Percentiles rank a stretch among this genome's conserved stretches.
phyloP scores from a whole-genome alignment of 2,797 vertebrate genomes.

The Myioborus melanocephalus region DNA sequence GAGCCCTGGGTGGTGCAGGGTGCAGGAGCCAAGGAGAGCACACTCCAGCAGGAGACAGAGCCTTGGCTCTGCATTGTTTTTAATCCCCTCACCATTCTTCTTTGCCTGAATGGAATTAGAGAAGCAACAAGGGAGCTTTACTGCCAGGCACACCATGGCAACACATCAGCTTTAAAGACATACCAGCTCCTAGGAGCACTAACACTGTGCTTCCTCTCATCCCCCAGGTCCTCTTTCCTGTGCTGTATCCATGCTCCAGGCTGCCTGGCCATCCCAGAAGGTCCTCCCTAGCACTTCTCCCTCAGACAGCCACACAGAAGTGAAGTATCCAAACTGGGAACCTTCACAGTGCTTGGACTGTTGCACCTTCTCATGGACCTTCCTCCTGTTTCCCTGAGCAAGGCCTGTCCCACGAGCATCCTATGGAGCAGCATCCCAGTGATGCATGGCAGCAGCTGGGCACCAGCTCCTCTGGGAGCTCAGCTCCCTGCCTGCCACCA shows the following conservation, averaged over 20 bases:
- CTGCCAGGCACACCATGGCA: conserved; percentile 48
- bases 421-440: not conserved
- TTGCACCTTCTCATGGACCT: not conserved
- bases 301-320: not conserved
- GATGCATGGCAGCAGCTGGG: not conserved
- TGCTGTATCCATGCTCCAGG: not conserved
- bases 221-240: not conserved
- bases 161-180: conserved; percentile 54
- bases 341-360: not conserved
- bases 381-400: not conserved
- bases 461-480: not conserved
- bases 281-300: not conserved
- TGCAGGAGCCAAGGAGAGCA: not conserved
- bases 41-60: not conserved
- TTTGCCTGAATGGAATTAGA: conserved; percentile 25
- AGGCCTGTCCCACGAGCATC: rapidly evolving
- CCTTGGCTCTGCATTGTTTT: not conserved
- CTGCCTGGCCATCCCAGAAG: not conserved
- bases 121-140: conserved; percentile 10
- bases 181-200: not conserved
- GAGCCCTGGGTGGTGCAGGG: rapidly evolving
- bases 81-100: not conserved
- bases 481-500: not conserved
- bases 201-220: not conserved
- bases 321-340: not conserved